Evolutionary conservation across 2,888 invertebrate genomes (phyloP).

Genomic region (Mythimna lalbum): DNA sequence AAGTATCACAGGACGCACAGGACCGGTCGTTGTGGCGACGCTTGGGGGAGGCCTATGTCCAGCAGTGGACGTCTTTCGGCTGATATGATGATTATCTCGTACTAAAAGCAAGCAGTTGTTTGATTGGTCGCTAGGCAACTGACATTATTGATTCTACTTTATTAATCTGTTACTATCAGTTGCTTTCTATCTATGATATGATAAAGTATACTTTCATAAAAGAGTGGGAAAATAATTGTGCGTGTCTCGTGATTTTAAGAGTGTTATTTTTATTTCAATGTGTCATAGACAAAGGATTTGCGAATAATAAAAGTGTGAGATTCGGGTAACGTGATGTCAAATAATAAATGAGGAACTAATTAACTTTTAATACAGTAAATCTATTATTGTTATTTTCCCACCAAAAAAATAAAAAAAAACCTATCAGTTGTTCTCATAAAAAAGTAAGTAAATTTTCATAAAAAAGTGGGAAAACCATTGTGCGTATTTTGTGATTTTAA

Average conservation of each 20-base stretch:
- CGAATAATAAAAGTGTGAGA: neutral
- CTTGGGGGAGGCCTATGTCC: too few relatives aligned
- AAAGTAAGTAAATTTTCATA: neutral
- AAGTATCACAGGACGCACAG: neutral
- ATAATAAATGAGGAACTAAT: neutral
- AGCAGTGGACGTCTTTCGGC: too few relatives aligned
- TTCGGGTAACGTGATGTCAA: neutral
- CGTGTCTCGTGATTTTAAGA: neutral
- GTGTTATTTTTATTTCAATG: neutral
- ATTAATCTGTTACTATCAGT: constrained; percentile 45
- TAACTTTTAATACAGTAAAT: neutral
- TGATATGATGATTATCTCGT: too few relatives aligned
- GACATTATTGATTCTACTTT: constrained; percentile 52
- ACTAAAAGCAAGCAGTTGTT: constrained; percentile 37
- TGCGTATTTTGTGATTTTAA: neutral
- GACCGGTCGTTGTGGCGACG: too few relatives aligned
- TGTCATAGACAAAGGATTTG: neutral
- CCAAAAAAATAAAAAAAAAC: too few relatives aligned
- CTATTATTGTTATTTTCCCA: too few relatives aligned
- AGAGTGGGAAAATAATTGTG: neutral
- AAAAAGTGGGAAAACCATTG: neutral
- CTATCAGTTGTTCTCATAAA: too few relatives aligned
- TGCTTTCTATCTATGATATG: constrained; percentile 23
- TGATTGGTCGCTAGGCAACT: constrained; percentile 56
- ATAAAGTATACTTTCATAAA: constrained; percentile 1